Evolutionary conservation across 1,140 invertebrate genomes (phyloP).

Genomic region (Dufourea novaeangliae): DNA sequence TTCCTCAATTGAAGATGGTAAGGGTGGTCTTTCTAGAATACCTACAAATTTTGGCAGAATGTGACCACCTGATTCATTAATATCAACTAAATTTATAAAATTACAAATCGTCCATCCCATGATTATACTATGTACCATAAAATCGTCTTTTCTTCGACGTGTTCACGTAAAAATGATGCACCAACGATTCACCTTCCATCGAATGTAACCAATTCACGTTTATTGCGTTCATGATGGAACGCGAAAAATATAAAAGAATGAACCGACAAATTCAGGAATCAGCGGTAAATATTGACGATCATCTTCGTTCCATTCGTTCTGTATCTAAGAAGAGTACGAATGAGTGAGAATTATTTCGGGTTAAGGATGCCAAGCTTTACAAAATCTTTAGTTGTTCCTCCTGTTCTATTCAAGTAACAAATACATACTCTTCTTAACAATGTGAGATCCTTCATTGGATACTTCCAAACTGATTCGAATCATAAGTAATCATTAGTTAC

Average conservation of each 20-base stretch:
- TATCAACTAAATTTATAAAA: not conserved
- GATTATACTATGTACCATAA: slow-evolving; percentile 73
- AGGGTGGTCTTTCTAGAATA: slow-evolving; percentile 82
- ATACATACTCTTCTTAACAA: too few species aligned
- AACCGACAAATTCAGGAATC: not conserved
- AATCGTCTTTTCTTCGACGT: slow-evolving; percentile 76
- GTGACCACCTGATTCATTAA: not conserved
- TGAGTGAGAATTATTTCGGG: too few species aligned
- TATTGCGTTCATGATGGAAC: slow-evolving; percentile 62
- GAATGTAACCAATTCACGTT: slow-evolving; percentile 80
- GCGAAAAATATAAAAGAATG: not conserved
- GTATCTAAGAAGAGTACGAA: too few species aligned
- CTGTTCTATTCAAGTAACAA: too few species aligned
- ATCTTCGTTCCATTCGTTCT: not conserved
- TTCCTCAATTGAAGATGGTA: slow-evolving; percentile 82
- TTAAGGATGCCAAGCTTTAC: not conserved
- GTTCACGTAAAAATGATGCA: slow-evolving; percentile 80
- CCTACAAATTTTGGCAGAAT: slow-evolving; percentile 73
- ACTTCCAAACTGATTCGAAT: too few species aligned
- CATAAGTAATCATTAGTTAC: too few species aligned
- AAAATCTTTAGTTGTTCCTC: too few species aligned
- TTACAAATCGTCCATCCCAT: not conserved
- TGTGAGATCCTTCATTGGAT: too few species aligned
- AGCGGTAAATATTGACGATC: not conserved
- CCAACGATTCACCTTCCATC: slow-evolving; percentile 78